Percentiles rank a stretch among this genome's conserved stretches.
phyloP scores from a whole-genome alignment of 2,888 invertebrate genomes.

The Caenorhabditis sulstoni region DNA sequence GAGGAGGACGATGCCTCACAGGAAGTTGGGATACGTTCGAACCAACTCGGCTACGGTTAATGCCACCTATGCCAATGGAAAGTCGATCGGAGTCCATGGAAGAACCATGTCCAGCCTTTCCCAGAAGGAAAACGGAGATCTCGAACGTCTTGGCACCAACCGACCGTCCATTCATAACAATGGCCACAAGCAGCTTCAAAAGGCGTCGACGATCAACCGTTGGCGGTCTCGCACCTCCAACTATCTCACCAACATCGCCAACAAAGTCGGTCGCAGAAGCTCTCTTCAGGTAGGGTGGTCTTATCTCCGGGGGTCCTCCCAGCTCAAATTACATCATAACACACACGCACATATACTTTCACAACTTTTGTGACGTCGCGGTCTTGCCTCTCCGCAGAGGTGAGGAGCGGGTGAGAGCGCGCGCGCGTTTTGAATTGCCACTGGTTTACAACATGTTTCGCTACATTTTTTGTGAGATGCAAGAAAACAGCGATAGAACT shows the following conservation, averaged over 20 bases:
- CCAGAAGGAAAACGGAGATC: conserved; percentile 40
- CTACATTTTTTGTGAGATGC: conserved; percentile 44
- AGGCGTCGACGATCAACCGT: conserved; percentile 63
- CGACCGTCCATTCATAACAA: conserved; percentile 54
- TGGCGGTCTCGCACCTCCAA: conserved; percentile 66
- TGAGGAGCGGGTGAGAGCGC: background rate
- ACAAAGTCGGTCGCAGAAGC: conserved; percentile 66
- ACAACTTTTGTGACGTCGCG: conserved; percentile 50
- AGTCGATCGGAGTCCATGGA: conserved; percentile 33
- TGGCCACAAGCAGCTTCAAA: conserved; percentile 60
- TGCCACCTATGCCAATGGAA: conserved; percentile 38
- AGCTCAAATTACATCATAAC: conserved; percentile 50
- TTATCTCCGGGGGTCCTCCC: conserved; percentile 2
- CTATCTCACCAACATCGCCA: conserved; percentile 64
- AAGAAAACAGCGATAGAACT: conserved; percentile 6
- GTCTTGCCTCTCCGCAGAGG: conserved; percentile 7
- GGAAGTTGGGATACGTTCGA: conserved; percentile 72
- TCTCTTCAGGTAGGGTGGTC: conserved; percentile 61
- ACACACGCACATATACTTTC: conserved; percentile 29
- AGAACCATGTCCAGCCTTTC: conserved; percentile 44
- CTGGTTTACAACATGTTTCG: conserved; percentile 57
- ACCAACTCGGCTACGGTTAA: conserved; percentile 61
- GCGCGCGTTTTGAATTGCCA: conserved; percentile 40
- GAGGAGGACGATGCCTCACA: conserved; percentile 73
- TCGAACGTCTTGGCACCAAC: conserved; percentile 40